These are phyloP conservation scores for Brachyalestes nurse DNA, from an alignment of 2,797 vertebrate genomes.

Conservation along the genomic window DNA sequence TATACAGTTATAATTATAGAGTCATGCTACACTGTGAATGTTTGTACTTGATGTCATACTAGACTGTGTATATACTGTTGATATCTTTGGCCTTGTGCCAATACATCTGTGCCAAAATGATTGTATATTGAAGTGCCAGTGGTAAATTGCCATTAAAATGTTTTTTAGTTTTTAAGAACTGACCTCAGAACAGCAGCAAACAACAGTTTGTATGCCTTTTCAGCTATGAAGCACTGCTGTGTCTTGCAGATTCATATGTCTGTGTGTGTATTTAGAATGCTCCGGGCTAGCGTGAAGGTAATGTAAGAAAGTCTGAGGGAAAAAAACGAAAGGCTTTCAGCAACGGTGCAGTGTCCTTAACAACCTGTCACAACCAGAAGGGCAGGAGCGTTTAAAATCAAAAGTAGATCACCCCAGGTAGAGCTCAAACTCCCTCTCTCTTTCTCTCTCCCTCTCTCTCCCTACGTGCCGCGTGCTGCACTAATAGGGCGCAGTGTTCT, in stretches of 20 bases:
- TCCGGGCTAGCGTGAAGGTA: constrained; percentile 44
- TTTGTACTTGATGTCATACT: no score
- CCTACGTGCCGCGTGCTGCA: constrained; percentile 52
- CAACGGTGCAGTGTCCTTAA: constrained; percentile 71
- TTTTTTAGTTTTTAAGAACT: no score
- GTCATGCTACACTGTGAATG: no score
- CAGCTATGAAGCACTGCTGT: not conserved
- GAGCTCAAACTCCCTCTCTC: constrained; percentile 29
- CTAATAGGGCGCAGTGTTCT: constrained; percentile 74
- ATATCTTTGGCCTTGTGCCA: no score
- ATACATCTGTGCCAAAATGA: no score
- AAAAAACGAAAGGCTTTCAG: constrained; percentile 42
- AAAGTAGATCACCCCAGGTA: constrained; percentile 65
- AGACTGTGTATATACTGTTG: no score
- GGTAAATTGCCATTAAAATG: no score
- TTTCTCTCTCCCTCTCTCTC: constrained; percentile 19
- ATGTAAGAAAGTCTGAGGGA: constrained; percentile 49
- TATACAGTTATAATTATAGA: no score
- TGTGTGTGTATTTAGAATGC: constrained; percentile 40
- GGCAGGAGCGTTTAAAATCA: constrained; percentile 70
- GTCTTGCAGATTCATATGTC: not conserved
- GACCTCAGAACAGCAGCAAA: no score
- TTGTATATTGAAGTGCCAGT: no score
- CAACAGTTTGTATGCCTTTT: no score
- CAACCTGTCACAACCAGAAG: constrained; percentile 76